Evolutionary conservation across 2,888 invertebrate species (phyloP), one percentile per base, ranked within the genome.

Genomic region (Aelia acuminata): DNA sequence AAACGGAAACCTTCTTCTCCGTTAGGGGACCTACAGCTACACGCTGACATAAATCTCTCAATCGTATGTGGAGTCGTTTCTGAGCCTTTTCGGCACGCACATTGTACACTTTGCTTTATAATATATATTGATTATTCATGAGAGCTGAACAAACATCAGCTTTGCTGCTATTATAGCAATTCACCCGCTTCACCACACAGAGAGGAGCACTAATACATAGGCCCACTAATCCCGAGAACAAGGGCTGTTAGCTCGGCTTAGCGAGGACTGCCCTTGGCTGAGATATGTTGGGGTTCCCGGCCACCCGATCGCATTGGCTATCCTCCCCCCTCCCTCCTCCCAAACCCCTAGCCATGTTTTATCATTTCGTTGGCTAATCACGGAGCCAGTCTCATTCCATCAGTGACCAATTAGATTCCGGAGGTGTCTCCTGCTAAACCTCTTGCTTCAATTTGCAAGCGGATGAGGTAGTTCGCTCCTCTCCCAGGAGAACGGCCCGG

Each of bases 401-500:
- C 18, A 70, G 63, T 31, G 35, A 31, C 63, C 63, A 70, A 70
- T 70, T 70, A 70, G 63, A 70, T 35, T 70, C 63, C 20, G 63
- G 63, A 70, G 63, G 63, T 70, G 63, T 70, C 31, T 70, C 63
- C 63, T 35, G 63, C 31, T 18, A 31, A 35, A 70, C 31, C 63
- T 35, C 1, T 35, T 35, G 31, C 63, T 70, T 35, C 63, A 70
- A 70, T 70, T 70, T 35, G 63, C 63, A 70, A 70, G 35, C 63
- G 63, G 57, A 70, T 70, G 63, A 70, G 31, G 63, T 35, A 31
- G 31, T 70, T 70, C 31, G 35, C 13, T 13, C 35, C 18, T 70
- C 35, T 35, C 63, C 5, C 63, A 0, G 15, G 57, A 26, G 63
- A 35, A 70, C 35, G 8, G 18, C 5, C 63, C 35, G 18, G 20